These are phyloP conservation scores for Neria commutata DNA, from an alignment of 2,888 invertebrate genomes.

Conservation along the genomic window DNA sequence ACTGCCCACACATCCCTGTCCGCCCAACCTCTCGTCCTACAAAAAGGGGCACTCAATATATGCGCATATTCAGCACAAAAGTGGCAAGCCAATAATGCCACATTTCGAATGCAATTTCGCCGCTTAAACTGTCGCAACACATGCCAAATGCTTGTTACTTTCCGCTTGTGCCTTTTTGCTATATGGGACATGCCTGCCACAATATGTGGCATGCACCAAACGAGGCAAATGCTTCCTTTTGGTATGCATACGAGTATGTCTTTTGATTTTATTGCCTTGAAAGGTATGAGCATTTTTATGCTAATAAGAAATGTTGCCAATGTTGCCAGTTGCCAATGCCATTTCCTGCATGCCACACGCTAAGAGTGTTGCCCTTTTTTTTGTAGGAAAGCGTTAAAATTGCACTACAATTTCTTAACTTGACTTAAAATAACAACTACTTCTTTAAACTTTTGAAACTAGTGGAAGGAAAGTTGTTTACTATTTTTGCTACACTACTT, in stretches of 20 bases:
- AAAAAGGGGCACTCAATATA: no score
- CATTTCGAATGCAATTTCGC: not conserved
- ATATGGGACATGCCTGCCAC: not conserved
- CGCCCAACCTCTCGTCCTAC: no score
- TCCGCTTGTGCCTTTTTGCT: not conserved
- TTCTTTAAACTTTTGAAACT: no score
- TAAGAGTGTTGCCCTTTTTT: no score
- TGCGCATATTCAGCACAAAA: not conserved
- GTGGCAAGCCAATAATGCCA: not conserved
- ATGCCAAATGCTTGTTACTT: not conserved
- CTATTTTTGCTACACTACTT: not conserved
- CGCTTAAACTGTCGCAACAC: no score
- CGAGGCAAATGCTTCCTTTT: not conserved
- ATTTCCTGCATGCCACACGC: not conserved
- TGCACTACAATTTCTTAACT: no score
- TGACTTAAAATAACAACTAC: no score
- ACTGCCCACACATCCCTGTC: not conserved
- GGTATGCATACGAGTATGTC: not conserved
- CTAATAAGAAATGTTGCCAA: not conserved
- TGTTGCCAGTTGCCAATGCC: not conserved
- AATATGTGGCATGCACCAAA: slow-evolving; percentile 1
- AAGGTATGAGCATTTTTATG: not conserved
- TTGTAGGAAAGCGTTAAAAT: no score
- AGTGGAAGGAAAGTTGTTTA: not conserved
- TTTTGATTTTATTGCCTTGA: no score